phyloP scores from a whole-genome alignment of 2,888 invertebrate genomes.

The Papilio gigon region DNA sequence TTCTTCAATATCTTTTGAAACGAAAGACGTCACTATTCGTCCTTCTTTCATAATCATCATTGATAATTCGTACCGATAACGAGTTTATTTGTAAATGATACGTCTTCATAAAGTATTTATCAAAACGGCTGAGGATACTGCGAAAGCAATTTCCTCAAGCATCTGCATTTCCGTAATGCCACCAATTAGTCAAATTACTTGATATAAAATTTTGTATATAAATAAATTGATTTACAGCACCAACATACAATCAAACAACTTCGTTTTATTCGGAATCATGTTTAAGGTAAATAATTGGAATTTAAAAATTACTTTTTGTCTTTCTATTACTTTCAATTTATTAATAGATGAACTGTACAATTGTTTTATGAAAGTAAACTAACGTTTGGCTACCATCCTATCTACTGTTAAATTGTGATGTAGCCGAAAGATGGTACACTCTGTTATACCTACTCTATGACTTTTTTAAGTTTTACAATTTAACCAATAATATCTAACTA shows the following conservation, averaged over 20 bases:
- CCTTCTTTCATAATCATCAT: no score
- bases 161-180: not conserved
- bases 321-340: no score
- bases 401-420: no score
- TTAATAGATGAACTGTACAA: no score
- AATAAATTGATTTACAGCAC: slow-evolving; percentile 3
- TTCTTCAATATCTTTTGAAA: no score
- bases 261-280: slow-evolving; percentile 4
- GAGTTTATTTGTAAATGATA: not conserved
- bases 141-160: not conserved
- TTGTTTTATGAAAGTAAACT: no score
- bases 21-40: no score
- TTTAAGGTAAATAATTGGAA: not conserved
- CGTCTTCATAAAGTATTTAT: not conserved
- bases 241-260: not conserved
- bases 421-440: no score
- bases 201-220: slow-evolving; percentile 13
- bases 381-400: no score
- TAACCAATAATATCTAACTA: not conserved
- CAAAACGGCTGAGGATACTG: not conserved
- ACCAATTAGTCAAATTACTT: slow-evolving; percentile 15
- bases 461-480: no score
- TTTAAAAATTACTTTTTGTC: no score
- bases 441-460: no score
- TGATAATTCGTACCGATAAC: not conserved